Evolutionary conservation across 2,797 vertebrate species (phyloP), one percentile per base, ranked within the genome.

Genomic region (Nyctalus aviator): DNA sequence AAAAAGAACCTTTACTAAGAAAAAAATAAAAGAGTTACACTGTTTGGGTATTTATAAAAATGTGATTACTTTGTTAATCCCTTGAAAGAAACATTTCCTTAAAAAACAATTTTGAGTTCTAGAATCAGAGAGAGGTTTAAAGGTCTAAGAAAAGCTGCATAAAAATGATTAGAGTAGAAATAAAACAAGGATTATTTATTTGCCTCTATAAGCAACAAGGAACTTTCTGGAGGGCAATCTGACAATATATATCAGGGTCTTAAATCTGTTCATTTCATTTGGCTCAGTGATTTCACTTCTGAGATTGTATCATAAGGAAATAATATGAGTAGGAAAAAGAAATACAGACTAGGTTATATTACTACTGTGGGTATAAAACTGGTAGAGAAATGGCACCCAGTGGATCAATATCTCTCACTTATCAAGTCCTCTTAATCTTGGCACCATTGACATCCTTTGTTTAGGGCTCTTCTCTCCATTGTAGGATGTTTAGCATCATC

Each of bases 71-170:
- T 87, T 87, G 72, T 35, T 94, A 94, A 97, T 88, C 57, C 13
- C 8, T 69, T 84, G 57, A 94, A 96, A 81, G 75, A 76, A 94
- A 95, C 30, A 78, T 50, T 76, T 75, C 78, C 91, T 93, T 79
- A 90, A 95, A 93, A 88, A 84, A 75, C n/a, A 94, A 83, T 83
- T 92, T 32, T 89, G 64, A 93, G 69, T 64, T n/a, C 50, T 93
- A 84, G 93, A 96, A 93, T 59, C n/a, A 78, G 90, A 95, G 48
- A 84, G n/a, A 94, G 84, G 50, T 73, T 84, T 88, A 96, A 94
- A 94, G 46, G 14, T 84, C 92, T 59, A 92, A 95, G 76, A 69
- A 94, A 93, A 48, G 15, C 35, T 82, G 13, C 9, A 76, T 72
- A 91, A 94, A 93, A 95, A 89, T 93, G 46, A 94, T 88, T 68